phyloP scores from a whole-genome alignment of 2,888 invertebrate species.

The Leistus spinibarbis region DNA sequence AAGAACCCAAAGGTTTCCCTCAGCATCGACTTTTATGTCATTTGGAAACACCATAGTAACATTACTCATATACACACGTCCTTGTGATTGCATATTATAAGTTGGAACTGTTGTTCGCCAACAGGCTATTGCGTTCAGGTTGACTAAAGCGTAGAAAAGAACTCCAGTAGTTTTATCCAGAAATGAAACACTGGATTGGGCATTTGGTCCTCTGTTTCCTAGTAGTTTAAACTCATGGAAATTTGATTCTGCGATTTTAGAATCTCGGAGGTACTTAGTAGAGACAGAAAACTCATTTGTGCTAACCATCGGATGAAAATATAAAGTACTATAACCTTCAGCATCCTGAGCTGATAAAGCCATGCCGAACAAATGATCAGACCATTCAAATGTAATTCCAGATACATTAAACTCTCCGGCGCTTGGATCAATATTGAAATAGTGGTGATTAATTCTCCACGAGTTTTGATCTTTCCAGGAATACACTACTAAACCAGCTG shows the following conservation, averaged over 20 bases:
- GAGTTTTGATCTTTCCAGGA: conserved; percentile 74
- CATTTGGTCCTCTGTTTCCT: conserved; percentile 73
- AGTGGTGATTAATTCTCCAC: conserved; percentile 75
- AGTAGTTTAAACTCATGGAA: conserved; percentile 70
- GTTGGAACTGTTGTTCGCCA: conserved; percentile 74
- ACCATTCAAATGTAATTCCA: conserved; percentile 74
- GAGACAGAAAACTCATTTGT: conserved; percentile 78
- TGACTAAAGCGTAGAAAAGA: conserved; percentile 75
- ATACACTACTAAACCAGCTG: conserved; percentile 75
- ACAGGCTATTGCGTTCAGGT: conserved; percentile 77
- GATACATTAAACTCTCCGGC: conserved; percentile 75
- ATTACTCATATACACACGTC: conserved; percentile 72
- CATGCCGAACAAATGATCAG: conserved; percentile 78
- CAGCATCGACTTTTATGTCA: conserved; percentile 76
- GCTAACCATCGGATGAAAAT: conserved; percentile 81
- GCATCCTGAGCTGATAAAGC: conserved; percentile 68
- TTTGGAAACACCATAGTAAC: conserved; percentile 77
- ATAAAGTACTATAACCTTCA: conserved; percentile 73
- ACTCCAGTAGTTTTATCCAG: conserved; percentile 73
- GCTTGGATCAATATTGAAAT: conserved; percentile 63
- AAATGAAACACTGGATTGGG: conserved; percentile 76
- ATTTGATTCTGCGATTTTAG: conserved; percentile 57
- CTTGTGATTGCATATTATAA: conserved; percentile 73
- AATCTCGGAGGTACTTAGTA: conserved; percentile 69
- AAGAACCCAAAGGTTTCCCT: conserved; percentile 74